Evolutionary conservation across 2,888 invertebrate genomes (phyloP).

Genomic region (Argyresthia goedartella): DNA sequence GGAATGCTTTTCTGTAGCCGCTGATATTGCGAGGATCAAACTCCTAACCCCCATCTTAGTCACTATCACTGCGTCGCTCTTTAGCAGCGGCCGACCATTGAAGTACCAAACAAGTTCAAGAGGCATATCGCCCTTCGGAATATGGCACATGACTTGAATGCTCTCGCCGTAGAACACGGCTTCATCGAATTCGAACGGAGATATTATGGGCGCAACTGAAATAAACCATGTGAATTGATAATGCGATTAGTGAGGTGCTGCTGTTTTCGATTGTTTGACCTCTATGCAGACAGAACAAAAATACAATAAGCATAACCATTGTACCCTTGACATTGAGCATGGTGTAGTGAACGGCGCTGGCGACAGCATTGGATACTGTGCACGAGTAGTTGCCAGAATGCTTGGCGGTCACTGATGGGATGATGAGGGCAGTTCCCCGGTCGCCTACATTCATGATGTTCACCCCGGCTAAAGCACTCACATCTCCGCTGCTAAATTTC

Average conservation of each 20-base stretch:
- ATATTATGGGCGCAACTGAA: conserved; percentile 73
- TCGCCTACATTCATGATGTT: conserved; percentile 75
- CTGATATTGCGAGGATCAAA: conserved; percentile 75
- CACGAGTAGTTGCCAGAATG: conserved; percentile 80
- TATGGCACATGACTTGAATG: conserved; percentile 68
- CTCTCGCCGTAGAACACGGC: conserved; percentile 71
- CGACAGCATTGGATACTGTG: conserved; percentile 74
- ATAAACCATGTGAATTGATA: conserved; percentile 20
- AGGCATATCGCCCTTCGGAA: conserved; percentile 79
- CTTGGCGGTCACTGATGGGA: conserved; percentile 77
- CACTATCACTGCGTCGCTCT: conserved; percentile 54
- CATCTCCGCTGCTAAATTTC: conserved; percentile 76
- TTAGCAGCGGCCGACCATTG: conserved; percentile 65
- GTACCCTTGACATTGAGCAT: conserved; percentile 76
- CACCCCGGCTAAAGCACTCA: conserved; percentile 69
- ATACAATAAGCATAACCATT: conserved; percentile 33
- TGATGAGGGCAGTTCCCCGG: conserved; percentile 75
- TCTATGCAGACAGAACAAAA: conserved; percentile 12
- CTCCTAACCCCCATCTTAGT: conserved; percentile 72
- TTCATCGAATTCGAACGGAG: conserved; percentile 70
- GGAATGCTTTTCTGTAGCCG: conserved; percentile 76
- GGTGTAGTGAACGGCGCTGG: conserved; percentile 70
- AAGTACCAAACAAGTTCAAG: conserved; percentile 78
- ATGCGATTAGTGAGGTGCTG: no score
- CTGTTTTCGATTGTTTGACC: no score